Conservation (phyloP, 2,888 invertebrate genomes). For the Pandemis heparana region DNA sequence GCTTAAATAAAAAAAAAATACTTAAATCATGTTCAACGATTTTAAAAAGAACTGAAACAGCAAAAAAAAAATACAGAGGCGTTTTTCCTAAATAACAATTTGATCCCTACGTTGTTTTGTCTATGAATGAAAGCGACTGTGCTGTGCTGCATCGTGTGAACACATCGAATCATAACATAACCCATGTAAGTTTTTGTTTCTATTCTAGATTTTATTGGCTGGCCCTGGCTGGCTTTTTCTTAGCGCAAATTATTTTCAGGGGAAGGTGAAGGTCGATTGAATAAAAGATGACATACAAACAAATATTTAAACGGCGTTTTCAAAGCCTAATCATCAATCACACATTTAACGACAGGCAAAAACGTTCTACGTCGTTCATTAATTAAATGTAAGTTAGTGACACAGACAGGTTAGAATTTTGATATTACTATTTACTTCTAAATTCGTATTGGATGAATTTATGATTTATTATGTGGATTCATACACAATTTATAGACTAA, state of each 20-base stretch:
- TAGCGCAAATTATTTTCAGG: not conserved
- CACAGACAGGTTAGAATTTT: conserved; percentile 10
- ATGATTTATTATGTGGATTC: not conserved
- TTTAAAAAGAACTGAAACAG: conserved; percentile 7
- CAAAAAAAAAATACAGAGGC: not conserved
- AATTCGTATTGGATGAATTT: not conserved
- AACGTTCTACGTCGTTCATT: not conserved
- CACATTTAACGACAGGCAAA: not conserved
- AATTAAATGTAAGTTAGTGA: not conserved
- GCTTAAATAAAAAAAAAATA: not conserved
- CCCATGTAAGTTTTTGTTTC: not conserved
- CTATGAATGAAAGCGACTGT: conserved; percentile 11
- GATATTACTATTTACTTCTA: not conserved
- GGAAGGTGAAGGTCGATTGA: not conserved
- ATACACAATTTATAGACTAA: not conserved
- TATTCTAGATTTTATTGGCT: not conserved
- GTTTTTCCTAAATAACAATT: not conserved
- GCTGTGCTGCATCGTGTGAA: conserved; percentile 30
- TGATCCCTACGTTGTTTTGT: conserved; percentile 7
- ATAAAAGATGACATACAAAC: not conserved
- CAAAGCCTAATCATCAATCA: not conserved
- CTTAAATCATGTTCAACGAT: not conserved
- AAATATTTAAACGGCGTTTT: too few relatives aligned
- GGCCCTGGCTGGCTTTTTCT: not conserved
- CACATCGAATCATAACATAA: conserved; percentile 5